Evolutionary conservation across 1,140 invertebrate species (phyloP).

Genomic region (Heliothis virescens): DNA sequence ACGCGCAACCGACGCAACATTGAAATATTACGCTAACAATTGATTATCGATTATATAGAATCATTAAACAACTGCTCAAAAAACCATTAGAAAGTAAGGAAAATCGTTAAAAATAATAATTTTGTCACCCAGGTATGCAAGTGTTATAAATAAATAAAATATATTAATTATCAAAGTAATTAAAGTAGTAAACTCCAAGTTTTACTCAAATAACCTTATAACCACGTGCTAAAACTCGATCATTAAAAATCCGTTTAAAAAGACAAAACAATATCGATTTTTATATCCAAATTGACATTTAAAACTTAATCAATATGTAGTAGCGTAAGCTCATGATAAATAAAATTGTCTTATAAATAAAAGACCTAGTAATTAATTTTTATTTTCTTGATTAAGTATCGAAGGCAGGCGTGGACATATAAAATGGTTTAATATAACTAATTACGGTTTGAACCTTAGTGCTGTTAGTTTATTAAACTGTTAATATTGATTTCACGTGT

Average conservation of each 20-base stretch:
- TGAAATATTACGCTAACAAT: constrained; percentile 11
- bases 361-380: neutral
- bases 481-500: no score
- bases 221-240: no score
- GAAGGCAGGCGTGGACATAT: neutral
- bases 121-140: no score
- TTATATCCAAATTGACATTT: constrained; percentile 18
- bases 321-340: neutral
- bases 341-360: constrained; percentile 1
- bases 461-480: neutral
- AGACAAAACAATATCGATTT: constrained; percentile 6
- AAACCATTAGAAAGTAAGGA: neutral
- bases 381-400: constrained; percentile 2
- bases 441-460: neutral
- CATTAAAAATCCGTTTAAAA: neutral
- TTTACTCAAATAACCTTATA: no score
- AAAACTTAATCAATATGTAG: constrained; percentile 20
- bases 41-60: neutral
- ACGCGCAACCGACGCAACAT: constrained; percentile 17
- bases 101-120: neutral
- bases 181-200: no score
- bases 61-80: no score
- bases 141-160: no score
- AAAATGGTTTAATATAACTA: constrained; percentile 8
- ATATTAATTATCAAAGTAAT: no score